Conservation (phyloP, 2,113 vertebrate species). For the Chloropsis hardwickii region DNA sequence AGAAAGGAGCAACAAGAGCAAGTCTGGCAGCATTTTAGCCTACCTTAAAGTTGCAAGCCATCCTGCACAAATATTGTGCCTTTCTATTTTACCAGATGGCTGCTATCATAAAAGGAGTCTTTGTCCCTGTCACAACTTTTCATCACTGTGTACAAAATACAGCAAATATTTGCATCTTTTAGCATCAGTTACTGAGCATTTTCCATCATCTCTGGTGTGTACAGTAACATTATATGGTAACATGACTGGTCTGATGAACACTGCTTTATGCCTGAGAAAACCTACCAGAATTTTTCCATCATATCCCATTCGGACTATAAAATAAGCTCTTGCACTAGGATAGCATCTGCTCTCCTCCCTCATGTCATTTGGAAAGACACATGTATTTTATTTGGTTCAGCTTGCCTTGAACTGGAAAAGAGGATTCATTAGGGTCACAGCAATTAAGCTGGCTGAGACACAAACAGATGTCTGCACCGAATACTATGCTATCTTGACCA, state of each 20-base stretch:
- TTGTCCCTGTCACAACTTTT: slow-evolving; percentile 41
- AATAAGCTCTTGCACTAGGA: neutral
- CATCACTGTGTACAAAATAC: slow-evolving; percentile 43
- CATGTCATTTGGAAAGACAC: neutral
- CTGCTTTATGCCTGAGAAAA: neutral
- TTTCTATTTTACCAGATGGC: slow-evolving; percentile 42
- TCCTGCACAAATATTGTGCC: slow-evolving; percentile 15
- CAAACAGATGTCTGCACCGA: neutral
- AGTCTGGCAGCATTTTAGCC: slow-evolving; percentile 14
- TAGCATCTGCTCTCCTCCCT: neutral
- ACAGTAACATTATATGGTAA: neutral
- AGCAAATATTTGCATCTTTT: slow-evolving; percentile 48
- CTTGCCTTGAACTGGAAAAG: neutral
- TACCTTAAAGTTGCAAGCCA: slow-evolving; percentile 33
- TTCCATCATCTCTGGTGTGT: neutral
- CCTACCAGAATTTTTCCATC: neutral
- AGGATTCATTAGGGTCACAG: neutral
- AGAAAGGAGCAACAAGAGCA: slow-evolving; percentile 19
- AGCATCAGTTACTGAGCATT: slow-evolving; percentile 28
- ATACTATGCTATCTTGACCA: neutral
- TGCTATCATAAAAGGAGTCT: slow-evolving; percentile 21
- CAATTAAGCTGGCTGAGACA: neutral
- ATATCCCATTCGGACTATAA: neutral
- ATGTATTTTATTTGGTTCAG: neutral
- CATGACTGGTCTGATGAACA: neutral